Percentiles rank a stretch among this genome's conserved stretches.
These are phyloP conservation scores for Scopus umbretta DNA, from an alignment of 2,113 vertebrate genomes.

Conservation along the genomic window DNA sequence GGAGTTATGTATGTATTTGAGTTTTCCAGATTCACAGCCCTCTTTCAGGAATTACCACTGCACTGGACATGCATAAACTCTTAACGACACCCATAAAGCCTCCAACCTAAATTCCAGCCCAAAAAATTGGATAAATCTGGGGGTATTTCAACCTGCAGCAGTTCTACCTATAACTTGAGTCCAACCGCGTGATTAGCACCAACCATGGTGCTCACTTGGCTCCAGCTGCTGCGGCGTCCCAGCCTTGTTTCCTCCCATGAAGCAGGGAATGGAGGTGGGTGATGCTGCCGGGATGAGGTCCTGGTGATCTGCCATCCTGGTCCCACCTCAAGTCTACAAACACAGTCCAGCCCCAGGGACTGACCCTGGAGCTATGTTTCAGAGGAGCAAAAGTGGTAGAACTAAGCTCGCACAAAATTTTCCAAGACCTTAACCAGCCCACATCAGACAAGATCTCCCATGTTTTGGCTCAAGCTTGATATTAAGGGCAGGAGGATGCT, in stretches of 20 bases:
- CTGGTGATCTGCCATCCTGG: not conserved
- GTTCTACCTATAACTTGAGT: not conserved
- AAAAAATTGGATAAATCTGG: not conserved
- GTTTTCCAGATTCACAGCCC: not conserved
- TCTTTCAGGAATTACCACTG: not conserved
- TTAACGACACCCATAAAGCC: not conserved
- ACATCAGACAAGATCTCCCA: not conserved
- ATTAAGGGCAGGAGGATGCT: not conserved
- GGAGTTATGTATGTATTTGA: rapidly evolving
- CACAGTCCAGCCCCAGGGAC: not conserved
- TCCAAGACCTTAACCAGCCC: not conserved
- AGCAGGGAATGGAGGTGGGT: not conserved
- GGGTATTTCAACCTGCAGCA: not conserved
- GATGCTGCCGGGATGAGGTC: not conserved
- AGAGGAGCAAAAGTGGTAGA: not conserved
- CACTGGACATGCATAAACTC: not conserved
- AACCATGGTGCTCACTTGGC: not conserved
- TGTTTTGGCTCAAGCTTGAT: not conserved
- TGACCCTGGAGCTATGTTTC: rapidly evolving
- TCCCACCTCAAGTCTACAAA: too few species aligned
- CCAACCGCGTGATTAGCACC: not conserved
- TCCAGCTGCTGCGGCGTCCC: not conserved
- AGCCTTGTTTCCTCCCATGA: not conserved
- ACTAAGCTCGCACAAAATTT: not conserved
- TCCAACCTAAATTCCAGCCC: not conserved